These are phyloP conservation scores for Zoanthus solanderi DNA, from an alignment of 92 coral and sea anemone species.

Conservation along the genomic window DNA sequence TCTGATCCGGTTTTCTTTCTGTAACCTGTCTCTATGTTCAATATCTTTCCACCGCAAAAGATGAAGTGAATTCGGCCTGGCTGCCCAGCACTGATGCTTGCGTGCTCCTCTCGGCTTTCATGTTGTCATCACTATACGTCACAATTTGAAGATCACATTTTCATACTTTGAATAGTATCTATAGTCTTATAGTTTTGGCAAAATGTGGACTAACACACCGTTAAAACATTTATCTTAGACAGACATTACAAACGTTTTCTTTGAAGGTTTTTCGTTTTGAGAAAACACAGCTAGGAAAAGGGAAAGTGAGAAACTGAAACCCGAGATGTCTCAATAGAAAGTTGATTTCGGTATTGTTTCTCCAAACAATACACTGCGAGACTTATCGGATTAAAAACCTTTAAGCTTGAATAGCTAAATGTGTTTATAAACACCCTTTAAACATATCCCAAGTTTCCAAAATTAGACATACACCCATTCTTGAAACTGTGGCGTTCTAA, in stretches of 20 bases:
- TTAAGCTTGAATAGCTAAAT: conserved; percentile 23
- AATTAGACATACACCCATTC: not conserved
- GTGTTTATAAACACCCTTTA: not conserved
- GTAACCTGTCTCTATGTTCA: conserved; percentile 10
- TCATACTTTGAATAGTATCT: conserved; percentile 4
- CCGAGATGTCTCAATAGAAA: conserved; percentile 1
- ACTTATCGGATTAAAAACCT: conserved; percentile 38
- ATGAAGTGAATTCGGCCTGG: conserved; percentile 23
- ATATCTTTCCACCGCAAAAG: conserved; percentile 16
- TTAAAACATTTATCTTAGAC: not conserved
- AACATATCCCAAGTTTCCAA: not conserved
- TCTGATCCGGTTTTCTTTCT: conserved; percentile 8
- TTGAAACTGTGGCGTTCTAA: not conserved
- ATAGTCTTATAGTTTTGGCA: not conserved
- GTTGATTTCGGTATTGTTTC: conserved; percentile 1
- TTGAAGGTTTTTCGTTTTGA: not conserved
- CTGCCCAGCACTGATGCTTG: conserved; percentile 38
- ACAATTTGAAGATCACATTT: conserved; percentile 31
- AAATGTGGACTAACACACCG: not conserved
- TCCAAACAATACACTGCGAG: conserved; percentile 4
- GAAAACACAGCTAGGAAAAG: not conserved
- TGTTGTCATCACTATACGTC: conserved; percentile 40
- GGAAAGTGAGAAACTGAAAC: not conserved
- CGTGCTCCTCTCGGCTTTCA: conserved; percentile 30
- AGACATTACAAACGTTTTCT: not conserved